phyloP scores from a whole-genome alignment of 2,888 invertebrate genomes.

The Caenorhabditis wallacei region DNA sequence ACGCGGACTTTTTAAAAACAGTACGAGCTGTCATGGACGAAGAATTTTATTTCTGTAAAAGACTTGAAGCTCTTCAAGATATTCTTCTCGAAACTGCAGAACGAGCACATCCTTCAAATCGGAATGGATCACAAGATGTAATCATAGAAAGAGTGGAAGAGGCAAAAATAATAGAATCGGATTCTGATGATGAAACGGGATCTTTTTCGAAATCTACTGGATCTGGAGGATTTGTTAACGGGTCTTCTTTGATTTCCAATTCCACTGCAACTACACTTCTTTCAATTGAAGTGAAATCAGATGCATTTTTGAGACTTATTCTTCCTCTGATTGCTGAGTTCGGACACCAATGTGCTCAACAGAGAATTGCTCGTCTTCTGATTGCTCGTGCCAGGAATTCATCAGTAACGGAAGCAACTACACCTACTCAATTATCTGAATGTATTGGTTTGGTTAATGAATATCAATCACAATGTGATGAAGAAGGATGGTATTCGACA shows the following conservation, averaged over 20 bases:
- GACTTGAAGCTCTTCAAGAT: constrained; percentile 85
- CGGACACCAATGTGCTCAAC: constrained; percentile 93
- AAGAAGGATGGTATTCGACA: constrained; percentile 69
- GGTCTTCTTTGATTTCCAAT: constrained; percentile 31
- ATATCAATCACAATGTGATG: constrained; percentile 59
- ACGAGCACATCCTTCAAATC: constrained; percentile 51
- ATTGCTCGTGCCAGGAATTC: constrained; percentile 74
- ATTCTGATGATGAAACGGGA: constrained; percentile 48
- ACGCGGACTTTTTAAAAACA: constrained; percentile 88
- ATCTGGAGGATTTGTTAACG: constrained; percentile 43
- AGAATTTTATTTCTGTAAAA: constrained; percentile 88
- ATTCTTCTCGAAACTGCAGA: constrained; percentile 67
- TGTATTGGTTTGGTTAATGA: constrained; percentile 53
- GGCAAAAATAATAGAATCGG: constrained; percentile 44
- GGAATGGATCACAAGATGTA: constrained; percentile 41
- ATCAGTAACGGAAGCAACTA: constrained; percentile 53
- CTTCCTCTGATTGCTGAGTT: constrained; percentile 86
- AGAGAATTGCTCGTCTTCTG: constrained; percentile 90
- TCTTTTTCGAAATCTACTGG: constrained; percentile 22
- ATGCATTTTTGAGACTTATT: constrained; percentile 53
- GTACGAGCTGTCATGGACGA: constrained; percentile 88
- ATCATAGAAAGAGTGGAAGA: constrained; percentile 46
- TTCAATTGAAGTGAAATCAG: constrained; percentile 57
- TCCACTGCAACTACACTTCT: constrained; percentile 62
- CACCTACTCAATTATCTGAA: constrained; percentile 63